These are phyloP conservation scores for Salvelinus alpinus DNA, from an alignment of 2,113 vertebrate species.

Conservation along the genomic window DNA sequence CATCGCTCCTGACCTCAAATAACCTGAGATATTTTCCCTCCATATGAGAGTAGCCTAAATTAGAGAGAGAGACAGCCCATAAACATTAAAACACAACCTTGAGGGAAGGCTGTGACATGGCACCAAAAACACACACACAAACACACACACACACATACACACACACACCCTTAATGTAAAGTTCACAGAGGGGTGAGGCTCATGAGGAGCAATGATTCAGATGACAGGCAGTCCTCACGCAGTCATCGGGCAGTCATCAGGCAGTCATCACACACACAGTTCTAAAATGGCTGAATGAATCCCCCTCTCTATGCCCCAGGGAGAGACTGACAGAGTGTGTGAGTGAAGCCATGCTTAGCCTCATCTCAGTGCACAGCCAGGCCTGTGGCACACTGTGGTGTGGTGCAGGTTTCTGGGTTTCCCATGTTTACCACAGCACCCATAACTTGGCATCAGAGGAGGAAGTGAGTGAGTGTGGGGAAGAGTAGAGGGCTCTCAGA, in stretches of 20 bases:
- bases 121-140: conserved; percentile 37
- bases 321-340: not conserved
- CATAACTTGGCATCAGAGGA: conserved; percentile 40
- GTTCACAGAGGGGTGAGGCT: conserved; percentile 15
- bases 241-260: no score
- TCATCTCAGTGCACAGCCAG: conserved; percentile 42
- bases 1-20: not conserved
- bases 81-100: conserved; percentile 35
- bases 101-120: not conserved
- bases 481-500: conserved; percentile 34
- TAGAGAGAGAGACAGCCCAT: conserved; percentile 31
- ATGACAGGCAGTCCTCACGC: not conserved
- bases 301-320: not conserved
- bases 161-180: conserved; percentile 3
- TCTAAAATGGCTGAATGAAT: no score
- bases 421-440: conserved; percentile 52
- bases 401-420: conserved; percentile 51
- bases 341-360: conserved; percentile 33
- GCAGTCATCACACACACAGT: no score
- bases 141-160: conserved; percentile 14
- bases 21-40: not conserved
- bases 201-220: not conserved
- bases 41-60: conserved; percentile 25
- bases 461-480: conserved; percentile 23
- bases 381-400: conserved; percentile 48